A percentile compares a stretch with the other conserved stretches of the same genome.
phyloP scores from a whole-genome alignment of 2,888 invertebrate genomes.

The Protonemura montana region DNA sequence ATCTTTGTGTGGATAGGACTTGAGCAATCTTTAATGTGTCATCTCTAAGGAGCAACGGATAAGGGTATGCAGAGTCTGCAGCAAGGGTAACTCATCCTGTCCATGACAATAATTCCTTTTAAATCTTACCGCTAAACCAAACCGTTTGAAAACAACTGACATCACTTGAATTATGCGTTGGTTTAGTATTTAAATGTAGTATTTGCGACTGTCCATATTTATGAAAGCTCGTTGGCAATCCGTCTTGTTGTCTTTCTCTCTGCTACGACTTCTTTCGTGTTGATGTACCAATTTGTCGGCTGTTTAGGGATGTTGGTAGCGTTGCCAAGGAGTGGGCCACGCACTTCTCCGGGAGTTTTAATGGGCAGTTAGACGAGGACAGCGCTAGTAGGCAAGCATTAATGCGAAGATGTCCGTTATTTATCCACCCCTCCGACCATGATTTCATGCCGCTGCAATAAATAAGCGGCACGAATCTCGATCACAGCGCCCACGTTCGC shows the following conservation, averaged over 20 bases:
- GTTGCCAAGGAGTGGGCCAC: background rate
- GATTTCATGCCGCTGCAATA: conserved; percentile 46
- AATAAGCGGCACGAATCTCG: conserved; percentile 43
- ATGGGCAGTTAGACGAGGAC: conserved; percentile 28
- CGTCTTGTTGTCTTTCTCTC: conserved; percentile 16
- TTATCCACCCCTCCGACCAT: conserved; percentile 39
- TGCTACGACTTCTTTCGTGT: conserved; percentile 14
- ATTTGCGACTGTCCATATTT: background rate
- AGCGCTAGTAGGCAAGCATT: conserved; percentile 37
- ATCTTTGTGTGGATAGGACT: background rate
- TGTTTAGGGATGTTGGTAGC: conserved; percentile 38
- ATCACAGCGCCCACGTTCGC: conserved; percentile 29
- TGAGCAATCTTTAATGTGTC: background rate
- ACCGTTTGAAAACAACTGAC: background rate
- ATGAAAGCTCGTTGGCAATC: background rate
- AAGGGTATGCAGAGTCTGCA: background rate
- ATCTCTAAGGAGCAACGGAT: background rate
- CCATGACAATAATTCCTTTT: background rate
- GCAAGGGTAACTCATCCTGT: background rate
- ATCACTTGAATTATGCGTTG: background rate
- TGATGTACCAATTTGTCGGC: conserved; percentile 40
- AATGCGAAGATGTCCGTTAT: conserved; percentile 46
- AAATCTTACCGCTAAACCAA: background rate
- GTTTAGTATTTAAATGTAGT: background rate
- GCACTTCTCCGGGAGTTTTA: conserved; percentile 32